phyloP scores from a whole-genome alignment of 2,888 invertebrate genomes.

The Nemotelus nigrinus region DNA sequence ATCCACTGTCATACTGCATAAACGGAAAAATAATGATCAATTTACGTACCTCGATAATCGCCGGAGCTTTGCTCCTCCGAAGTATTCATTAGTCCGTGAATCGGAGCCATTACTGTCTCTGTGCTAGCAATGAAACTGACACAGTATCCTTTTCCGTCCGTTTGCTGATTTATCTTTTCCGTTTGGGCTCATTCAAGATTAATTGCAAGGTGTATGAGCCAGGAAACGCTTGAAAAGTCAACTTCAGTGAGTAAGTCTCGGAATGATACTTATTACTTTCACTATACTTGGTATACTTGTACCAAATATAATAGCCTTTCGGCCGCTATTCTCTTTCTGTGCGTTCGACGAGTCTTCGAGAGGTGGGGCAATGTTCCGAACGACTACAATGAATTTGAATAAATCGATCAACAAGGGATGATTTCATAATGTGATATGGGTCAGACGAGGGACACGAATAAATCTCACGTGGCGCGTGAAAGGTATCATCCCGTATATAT shows the following conservation, averaged over 20 bases:
- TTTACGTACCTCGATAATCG: conserved; percentile 30
- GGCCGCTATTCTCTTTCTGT: too few species aligned
- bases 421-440: conserved; percentile 32
- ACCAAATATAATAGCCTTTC: neutral
- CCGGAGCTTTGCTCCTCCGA: neutral
- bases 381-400: conserved; percentile 23
- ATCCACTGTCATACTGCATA: neutral
- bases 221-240: conserved; percentile 5
- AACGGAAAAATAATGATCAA: conserved; percentile 28
- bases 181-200: neutral
- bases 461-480: conserved; percentile 7
- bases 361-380: neutral
- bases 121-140: neutral
- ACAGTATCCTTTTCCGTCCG: neutral
- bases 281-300: neutral
- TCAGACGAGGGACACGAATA: conserved; percentile 25
- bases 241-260: neutral
- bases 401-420: conserved; percentile 36
- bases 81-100: conserved; percentile 17
- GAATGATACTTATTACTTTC: conserved; percentile 21
- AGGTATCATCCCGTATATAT: neutral
- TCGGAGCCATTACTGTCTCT: neutral
- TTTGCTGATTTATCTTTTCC: neutral
- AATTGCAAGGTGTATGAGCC: neutral
- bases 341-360: too few species aligned